These are phyloP conservation scores for Apomyelois bistriatella DNA, from an alignment of 2,888 invertebrate genomes.

Conservation along the genomic window DNA sequence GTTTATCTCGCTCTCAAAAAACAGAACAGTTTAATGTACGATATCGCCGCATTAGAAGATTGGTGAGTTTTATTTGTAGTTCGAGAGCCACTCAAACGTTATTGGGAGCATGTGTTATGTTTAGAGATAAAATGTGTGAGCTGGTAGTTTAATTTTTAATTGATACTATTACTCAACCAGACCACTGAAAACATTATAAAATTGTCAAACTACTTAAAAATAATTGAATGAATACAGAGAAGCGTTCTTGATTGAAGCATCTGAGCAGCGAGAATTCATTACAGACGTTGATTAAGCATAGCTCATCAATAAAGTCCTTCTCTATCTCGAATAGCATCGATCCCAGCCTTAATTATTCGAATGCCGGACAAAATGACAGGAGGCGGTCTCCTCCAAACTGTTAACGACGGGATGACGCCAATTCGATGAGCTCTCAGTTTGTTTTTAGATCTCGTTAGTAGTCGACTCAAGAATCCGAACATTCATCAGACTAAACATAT, in stretches of 20 bases:
- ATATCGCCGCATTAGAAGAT: slow-evolving; percentile 47
- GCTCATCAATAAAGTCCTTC: slow-evolving; percentile 59
- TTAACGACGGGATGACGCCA: slow-evolving; percentile 50
- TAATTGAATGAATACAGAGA: slow-evolving; percentile 16
- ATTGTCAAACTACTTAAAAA: slow-evolving; percentile 10
- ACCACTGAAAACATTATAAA: slow-evolving; percentile 11
- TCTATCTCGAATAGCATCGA: slow-evolving; percentile 55
- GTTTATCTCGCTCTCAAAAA: slow-evolving; percentile 55
- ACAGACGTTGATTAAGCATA: slow-evolving; percentile 64
- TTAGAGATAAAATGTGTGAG: slow-evolving; percentile 55
- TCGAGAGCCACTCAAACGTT: slow-evolving; percentile 50
- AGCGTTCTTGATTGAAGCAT: slow-evolving; percentile 25
- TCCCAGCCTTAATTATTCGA: slow-evolving; percentile 60
- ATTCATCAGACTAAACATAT: slow-evolving; percentile 63
- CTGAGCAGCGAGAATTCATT: slow-evolving; percentile 36
- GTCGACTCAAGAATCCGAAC: slow-evolving; percentile 51
- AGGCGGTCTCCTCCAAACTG: slow-evolving; percentile 50
- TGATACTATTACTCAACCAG: slow-evolving; percentile 26
- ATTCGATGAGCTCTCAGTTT: slow-evolving; percentile 52
- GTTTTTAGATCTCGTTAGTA: slow-evolving; percentile 68
- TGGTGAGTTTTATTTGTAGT: slow-evolving; percentile 39
- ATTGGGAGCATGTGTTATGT: slow-evolving; percentile 55
- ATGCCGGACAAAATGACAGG: slow-evolving; percentile 52
- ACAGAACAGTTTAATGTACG: slow-evolving; percentile 51
- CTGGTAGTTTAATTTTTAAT: slow-evolving; percentile 41